Evolutionary conservation across 2,113 vertebrate genomes (phyloP).

Genomic region (Alethe diademata): DNA sequence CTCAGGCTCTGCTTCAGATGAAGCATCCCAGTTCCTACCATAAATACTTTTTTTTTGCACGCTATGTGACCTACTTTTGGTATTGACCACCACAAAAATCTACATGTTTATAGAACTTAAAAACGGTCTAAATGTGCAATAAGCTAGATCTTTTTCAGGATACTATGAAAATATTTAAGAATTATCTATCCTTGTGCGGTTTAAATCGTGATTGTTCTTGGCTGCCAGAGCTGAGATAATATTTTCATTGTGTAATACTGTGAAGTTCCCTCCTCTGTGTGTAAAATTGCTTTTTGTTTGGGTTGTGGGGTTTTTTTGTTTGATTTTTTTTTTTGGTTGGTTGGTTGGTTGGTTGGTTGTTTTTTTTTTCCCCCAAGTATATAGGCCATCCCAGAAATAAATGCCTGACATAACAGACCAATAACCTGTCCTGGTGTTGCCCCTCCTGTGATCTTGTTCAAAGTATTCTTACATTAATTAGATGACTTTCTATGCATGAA

Average conservation of each 20-base stretch:
- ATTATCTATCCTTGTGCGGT: background rate
- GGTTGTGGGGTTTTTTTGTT: background rate
- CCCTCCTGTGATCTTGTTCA: slow-evolving; percentile 29
- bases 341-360: background rate
- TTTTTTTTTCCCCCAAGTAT: background rate
- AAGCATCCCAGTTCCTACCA: background rate
- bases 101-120: background rate
- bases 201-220: background rate
- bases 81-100: background rate
- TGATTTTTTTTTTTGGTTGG: background rate
- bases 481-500: slow-evolving; percentile 21
- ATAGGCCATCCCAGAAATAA: slow-evolving; percentile 26
- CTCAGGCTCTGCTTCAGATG: background rate
- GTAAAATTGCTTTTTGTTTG: background rate
- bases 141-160: background rate
- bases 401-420: background rate
- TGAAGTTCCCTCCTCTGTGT: background rate
- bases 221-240: background rate
- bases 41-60: background rate
- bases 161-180: background rate
- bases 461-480: slow-evolving; percentile 48
- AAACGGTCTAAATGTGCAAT: background rate
- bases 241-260: background rate
- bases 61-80: background rate
- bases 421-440: background rate